These are phyloP conservation scores for Agrochola macilenta DNA, from an alignment of 2,888 invertebrate species.

Conservation along the genomic window DNA sequence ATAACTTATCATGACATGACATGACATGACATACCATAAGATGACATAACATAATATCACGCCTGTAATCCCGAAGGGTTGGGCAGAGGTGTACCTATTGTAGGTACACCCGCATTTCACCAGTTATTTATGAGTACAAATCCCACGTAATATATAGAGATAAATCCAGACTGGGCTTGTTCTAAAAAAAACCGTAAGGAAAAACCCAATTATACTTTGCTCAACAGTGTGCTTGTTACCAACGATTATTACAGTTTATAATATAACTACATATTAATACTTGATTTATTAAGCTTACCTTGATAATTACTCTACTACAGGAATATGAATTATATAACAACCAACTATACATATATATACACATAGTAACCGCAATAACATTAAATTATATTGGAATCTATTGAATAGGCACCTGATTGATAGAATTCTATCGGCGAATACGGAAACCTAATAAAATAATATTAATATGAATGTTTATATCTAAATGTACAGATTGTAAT, in stretches of 20 bases:
- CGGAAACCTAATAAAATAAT: conserved; percentile 24
- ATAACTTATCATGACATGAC: no score
- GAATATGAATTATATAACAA: conserved; percentile 36
- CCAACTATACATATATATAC: conserved; percentile 10
- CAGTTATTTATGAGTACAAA: no score
- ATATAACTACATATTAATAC: background rate
- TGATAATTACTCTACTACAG: conserved; percentile 16
- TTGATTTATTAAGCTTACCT: conserved; percentile 25
- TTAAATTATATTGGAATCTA: conserved; percentile 47
- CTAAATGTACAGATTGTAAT: background rate
- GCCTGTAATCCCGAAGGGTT: no score
- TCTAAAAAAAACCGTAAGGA: no score
- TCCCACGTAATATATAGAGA: no score
- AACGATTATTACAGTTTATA: background rate
- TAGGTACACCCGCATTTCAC: no score
- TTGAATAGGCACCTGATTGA: conserved; percentile 39
- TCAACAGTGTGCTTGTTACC: background rate
- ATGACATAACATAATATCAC: no score
- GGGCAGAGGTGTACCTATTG: no score
- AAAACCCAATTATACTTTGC: background rate
- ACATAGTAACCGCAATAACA: conserved; percentile 22
- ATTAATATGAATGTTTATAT: background rate
- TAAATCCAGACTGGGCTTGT: background rate
- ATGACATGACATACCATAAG: no score
- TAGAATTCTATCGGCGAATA: conserved; percentile 17